Base-by-base conservation (phyloP, 1,140 invertebrate genomes). In the Drosophila kohkoa region DNA sequence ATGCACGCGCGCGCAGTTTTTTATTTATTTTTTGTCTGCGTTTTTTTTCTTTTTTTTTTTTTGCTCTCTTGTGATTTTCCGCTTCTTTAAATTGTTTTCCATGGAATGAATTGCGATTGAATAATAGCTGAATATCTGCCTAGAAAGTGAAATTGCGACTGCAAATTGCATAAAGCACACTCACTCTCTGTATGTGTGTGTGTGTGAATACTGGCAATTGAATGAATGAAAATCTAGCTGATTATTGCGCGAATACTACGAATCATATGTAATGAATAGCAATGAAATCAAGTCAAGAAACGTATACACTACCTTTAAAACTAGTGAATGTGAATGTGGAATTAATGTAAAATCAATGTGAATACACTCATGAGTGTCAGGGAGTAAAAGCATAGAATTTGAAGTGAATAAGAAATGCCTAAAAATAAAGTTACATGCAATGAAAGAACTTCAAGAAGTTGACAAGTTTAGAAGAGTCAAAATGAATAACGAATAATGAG, bases 101-200 rank as follows among this genome's bases (percentile, higher is more conserved):
- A 63, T 43, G 59, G 28, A 62, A 54, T 45, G 58, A 69, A 35
- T 25, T 63, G 57, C 58, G 20, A 69, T 69, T 69, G 67, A 69
- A 62, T 64, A 64, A 52, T 64, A 38, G 62, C 35, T 64, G 35
- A 64, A 64, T 64, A 45, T 52, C 32, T 51, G 54, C 1, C 45
- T 20, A 46, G 46, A 69, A 62, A 52, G 35, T 69, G 58, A 62
- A 68, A 52, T 25, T 69, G 41, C 41, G n/a, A 13, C 11, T 13
- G 41, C 41, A n/a, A 41, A 43, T 43, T 43, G 41, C 41, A 43
- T 43, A 43, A 43, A 13, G 41, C 41, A 43, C 3, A 13, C 41
- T 4, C 35, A 32, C 41, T 4, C 35, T 1, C 6, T 32, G 30
- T 32, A 1, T 32, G 30, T 7, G 20, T 25, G 7, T 48, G 15